Percentiles rank a stretch among this genome's conserved stretches.
These are phyloP conservation scores for Parazoanthus swiftii DNA, from an alignment of 92 coral and sea anemone species.

Conservation along the genomic window DNA sequence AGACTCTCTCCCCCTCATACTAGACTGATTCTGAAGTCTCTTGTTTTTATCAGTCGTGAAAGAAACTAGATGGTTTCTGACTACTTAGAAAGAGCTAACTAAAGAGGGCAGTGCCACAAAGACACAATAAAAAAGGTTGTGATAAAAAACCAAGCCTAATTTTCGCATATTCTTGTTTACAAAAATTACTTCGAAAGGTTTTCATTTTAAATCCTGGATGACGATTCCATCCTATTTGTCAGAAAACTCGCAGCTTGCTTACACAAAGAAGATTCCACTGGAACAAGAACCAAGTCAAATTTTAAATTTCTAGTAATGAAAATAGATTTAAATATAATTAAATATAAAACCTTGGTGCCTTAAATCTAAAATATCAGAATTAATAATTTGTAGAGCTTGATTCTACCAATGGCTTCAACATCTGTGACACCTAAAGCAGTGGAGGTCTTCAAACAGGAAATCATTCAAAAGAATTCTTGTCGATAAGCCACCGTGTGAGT, in stretches of 20 bases:
- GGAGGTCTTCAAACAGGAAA: neutral
- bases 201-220: neutral
- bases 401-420: conserved; percentile 17
- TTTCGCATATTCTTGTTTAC: too few relatives aligned
- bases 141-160: neutral
- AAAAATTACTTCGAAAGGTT: neutral
- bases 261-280: neutral
- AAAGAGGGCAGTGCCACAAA: neutral
- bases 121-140: too few relatives aligned
- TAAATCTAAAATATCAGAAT: neutral
- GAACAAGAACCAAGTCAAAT: neutral
- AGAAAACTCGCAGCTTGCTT: neutral
- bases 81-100: neutral
- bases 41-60: neutral
- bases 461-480: neutral
- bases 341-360: neutral
- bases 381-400: conserved; percentile 6
- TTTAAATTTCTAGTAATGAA: neutral
- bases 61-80: neutral
- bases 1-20: neutral
- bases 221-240: too few relatives aligned
- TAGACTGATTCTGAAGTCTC: neutral
- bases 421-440: neutral
- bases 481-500: neutral
- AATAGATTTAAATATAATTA: neutral